A percentile compares a stretch with the other conserved stretches of the same genome.
phyloP scores from a whole-genome alignment of 2,113 vertebrate genomes.

The Thamnaconus septentrionalis region DNA sequence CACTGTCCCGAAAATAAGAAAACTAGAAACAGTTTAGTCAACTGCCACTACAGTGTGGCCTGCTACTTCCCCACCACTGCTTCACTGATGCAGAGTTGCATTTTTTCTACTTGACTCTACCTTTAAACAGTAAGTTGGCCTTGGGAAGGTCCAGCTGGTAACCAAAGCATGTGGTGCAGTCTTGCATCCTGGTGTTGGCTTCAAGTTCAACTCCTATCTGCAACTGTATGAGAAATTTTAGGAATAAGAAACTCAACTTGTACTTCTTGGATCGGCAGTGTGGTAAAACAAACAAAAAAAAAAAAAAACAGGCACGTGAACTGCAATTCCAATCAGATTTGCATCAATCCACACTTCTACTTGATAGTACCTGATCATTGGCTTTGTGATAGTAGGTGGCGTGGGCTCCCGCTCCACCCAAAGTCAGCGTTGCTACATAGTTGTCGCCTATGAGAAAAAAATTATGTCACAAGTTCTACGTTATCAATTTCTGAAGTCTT shows the following conservation, averaged over 20 bases:
- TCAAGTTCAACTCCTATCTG: constrained; percentile 92
- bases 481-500: too few relatives aligned
- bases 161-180: constrained; percentile 85
- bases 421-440: constrained; percentile 83
- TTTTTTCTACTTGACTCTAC: constrained; percentile 52
- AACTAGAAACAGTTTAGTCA: too few relatives aligned
- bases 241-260: not conserved
- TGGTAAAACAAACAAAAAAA: not conserved
- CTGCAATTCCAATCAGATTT: too few relatives aligned
- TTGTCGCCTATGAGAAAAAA: constrained; percentile 76
- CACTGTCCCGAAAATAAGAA: too few relatives aligned
- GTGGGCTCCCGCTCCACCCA: constrained; percentile 86
- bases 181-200: constrained; percentile 86
- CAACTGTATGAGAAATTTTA: constrained; percentile 67
- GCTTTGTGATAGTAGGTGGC: constrained; percentile 92
- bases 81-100: not conserved
- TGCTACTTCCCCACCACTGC: too few relatives aligned
- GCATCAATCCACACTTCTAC: not conserved
- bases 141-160: constrained; percentile 91
- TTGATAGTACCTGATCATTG: constrained; percentile 81
- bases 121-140: constrained; percentile 91
- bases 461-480: not conserved
- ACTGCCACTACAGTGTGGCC: too few relatives aligned
- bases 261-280: too few relatives aligned
- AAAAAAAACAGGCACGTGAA: too few relatives aligned